Base-by-base conservation (phyloP, 37 sponge, comb jelly and placozoan genomes). In the Eunapius fragilis region DNA sequence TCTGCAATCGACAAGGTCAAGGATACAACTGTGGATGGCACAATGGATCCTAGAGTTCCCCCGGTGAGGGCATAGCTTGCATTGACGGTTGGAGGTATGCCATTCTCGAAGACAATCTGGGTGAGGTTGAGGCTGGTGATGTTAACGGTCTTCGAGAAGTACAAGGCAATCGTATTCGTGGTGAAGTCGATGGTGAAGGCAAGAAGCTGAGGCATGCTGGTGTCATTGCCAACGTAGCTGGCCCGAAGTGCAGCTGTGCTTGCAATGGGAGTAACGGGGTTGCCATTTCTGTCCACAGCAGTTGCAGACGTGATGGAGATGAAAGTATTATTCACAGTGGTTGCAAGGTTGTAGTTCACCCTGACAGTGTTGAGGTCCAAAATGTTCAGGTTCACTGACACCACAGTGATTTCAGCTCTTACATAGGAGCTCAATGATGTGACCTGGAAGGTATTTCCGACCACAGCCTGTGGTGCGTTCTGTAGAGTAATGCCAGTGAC, bases 131-230 rank as follows among this genome's bases (percentile, higher is more conserved):
- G 75, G 36, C 84, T 86, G 77, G 91, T 90, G 25, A 92, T 88
- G 84, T 97, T 92, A 0, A 97, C 84, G 2, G 95, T 94, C 69
- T 97, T 95, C 25, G 91, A 87, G 89, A 97, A 97, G 36, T 85
- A 91, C 23, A 97, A 89, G n/a, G 90, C 90, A 35, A 97, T 25
- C 24, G 73, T 90, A 17, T 50, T 80, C 38, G 89, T 45, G 23
- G 77, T 93, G 80, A 97, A 89, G 68, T 94, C 93, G 36, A 94
- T 88, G 25, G 87, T 22, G 34, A 92, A 97, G 13, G 81, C 69
- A 10, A 78, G 74, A 30, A 97, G 93, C 30, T 26, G 33, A 31
- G 97, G 97, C 45, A 38, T 37, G 28, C 75, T 92, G 28, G 32
- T 80, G 45, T 97, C 97, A 68, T 25, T 35, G 22, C 31, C 76